Conservation (phyloP, 2,888 invertebrate species). For the Busseola fusca region DNA sequence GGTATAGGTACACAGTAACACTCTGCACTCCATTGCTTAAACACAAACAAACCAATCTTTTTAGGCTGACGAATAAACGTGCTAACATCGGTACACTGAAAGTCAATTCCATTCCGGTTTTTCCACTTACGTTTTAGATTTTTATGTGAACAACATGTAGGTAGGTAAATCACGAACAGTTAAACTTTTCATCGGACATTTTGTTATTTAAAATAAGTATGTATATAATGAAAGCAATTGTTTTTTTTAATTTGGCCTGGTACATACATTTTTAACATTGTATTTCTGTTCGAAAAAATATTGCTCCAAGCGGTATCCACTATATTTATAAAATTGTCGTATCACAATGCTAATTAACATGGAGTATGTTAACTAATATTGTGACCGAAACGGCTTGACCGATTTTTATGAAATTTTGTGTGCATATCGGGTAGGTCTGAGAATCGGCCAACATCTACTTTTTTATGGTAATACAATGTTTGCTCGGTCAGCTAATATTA, state of each 20-base stretch:
- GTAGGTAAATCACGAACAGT: constrained; percentile 9
- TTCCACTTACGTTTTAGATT: constrained; percentile 22
- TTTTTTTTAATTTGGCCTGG: constrained; percentile 1
- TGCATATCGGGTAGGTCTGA: too few relatives aligned
- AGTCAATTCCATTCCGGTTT: constrained; percentile 41
- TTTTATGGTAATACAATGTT: too few relatives aligned
- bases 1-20: neutral
- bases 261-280: neutral
- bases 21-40: neutral
- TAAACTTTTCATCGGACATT: constrained; percentile 17
- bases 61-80: constrained; percentile 28
- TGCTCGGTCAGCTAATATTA: too few relatives aligned
- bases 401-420: too few relatives aligned
- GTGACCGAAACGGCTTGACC: too few relatives aligned
- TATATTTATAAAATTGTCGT: too few relatives aligned
- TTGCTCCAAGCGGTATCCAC: neutral
- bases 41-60: constrained; percentile 28
- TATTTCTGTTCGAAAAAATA: constrained; percentile 16
- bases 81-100: constrained; percentile 18
- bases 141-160: constrained; percentile 24
- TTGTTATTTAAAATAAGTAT: constrained; percentile 26
- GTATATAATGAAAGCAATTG: constrained; percentile 19
- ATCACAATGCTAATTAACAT: too few relatives aligned
- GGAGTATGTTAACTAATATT: too few relatives aligned
- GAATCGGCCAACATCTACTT: too few relatives aligned